These are phyloP conservation scores for Callimico goeldii DNA, from an alignment of 2,797 vertebrate genomes.

Conservation along the genomic window DNA sequence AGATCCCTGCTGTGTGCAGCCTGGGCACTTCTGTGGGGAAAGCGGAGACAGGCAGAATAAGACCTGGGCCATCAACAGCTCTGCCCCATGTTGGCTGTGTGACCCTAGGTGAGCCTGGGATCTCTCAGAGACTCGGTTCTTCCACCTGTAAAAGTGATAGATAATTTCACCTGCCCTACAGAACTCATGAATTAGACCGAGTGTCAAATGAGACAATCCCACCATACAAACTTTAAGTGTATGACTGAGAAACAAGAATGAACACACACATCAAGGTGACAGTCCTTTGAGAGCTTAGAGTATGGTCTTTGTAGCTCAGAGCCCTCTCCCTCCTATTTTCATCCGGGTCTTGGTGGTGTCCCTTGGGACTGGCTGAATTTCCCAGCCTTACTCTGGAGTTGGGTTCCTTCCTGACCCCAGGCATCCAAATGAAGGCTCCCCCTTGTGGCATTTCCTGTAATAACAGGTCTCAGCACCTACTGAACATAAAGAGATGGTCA, in stretches of 20 bases:
- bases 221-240: neutral
- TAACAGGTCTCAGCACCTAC: neutral
- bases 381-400: neutral
- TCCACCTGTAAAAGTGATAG: neutral
- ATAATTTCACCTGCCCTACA: neutral
- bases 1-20: neutral
- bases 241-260: neutral
- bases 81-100: neutral
- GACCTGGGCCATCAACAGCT: neutral
- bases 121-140: neutral
- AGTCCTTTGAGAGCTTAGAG: neutral
- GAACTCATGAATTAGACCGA: neutral
- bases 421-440: constrained; percentile 53
- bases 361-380: neutral
- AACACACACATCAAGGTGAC: neutral
- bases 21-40: neutral
- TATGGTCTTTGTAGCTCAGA: neutral
- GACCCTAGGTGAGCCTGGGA: neutral
- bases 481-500: neutral
- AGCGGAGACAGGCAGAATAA: neutral
- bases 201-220: neutral
- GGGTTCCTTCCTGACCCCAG: neutral
- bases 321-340: neutral
- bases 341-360: neutral
- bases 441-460: constrained; percentile 63